These are phyloP conservation scores for Chionoecetes opilio DNA, from an alignment of 1,140 invertebrate genomes.

Conservation along the genomic window DNA sequence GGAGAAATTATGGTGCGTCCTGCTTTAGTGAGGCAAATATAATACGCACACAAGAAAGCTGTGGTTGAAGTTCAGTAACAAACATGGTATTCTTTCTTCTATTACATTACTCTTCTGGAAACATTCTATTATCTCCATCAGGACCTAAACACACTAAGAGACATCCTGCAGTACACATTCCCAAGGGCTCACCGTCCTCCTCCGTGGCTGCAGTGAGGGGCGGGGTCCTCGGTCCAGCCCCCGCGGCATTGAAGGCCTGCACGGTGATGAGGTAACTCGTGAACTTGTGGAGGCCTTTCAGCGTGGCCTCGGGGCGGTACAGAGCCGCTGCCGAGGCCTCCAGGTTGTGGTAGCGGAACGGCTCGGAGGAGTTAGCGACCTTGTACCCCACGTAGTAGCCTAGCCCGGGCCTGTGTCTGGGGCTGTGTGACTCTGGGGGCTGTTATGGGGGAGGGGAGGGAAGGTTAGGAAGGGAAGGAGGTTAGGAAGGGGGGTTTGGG, in stretches of 20 bases:
- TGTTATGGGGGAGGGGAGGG: conserved; percentile 53
- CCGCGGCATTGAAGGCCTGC: conserved; percentile 84
- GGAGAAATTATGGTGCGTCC: too few relatives aligned
- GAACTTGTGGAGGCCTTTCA: conserved; percentile 83
- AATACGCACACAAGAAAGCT: too few relatives aligned
- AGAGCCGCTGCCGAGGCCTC: conserved; percentile 80
- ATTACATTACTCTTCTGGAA: too few relatives aligned
- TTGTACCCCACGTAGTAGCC: conserved; percentile 85
- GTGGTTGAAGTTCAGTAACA: too few relatives aligned
- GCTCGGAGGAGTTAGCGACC: conserved; percentile 83
- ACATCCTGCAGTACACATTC: not conserved
- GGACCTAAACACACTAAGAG: not conserved
- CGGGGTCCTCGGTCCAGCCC: conserved; percentile 67
- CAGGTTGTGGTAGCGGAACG: conserved; percentile 82
- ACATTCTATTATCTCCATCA: too few relatives aligned
- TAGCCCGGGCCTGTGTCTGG: conserved; percentile 68
- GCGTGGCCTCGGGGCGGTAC: conserved; percentile 74
- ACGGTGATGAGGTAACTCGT: conserved; percentile 84
- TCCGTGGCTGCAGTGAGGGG: conserved; percentile 67
- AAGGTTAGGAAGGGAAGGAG: too few relatives aligned
- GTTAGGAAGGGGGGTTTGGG: too few relatives aligned
- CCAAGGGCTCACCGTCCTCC: conserved; percentile 72
- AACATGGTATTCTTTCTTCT: too few relatives aligned
- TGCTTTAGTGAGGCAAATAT: too few relatives aligned
- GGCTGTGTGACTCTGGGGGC: conserved; percentile 59